Evolutionary conservation across 2,888 invertebrate species (phyloP).

Genomic region (Torymus auratus): DNA sequence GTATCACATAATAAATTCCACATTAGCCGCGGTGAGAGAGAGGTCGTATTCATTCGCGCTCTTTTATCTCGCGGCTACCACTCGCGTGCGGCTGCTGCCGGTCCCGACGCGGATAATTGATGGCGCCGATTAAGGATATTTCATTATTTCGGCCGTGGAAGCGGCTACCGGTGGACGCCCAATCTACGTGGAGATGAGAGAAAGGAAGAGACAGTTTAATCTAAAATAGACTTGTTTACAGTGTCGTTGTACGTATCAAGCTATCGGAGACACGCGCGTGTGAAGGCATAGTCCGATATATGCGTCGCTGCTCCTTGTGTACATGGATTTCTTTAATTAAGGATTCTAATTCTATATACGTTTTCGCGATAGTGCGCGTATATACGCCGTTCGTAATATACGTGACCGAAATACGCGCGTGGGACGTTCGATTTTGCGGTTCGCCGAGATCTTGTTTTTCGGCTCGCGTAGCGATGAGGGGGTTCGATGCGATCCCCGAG

Average conservation of each 20-base stretch:
- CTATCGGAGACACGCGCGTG: neutral
- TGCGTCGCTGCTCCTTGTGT: neutral
- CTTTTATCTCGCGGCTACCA: conserved; percentile 30
- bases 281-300: too few relatives aligned
- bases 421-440: too few relatives aligned
- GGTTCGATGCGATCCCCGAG: too few relatives aligned
- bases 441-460: too few relatives aligned
- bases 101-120: conserved; percentile 20
- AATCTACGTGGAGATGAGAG: neutral
- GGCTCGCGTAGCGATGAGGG: too few relatives aligned
- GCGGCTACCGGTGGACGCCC: neutral
- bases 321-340: conserved; percentile 39
- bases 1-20: conserved; percentile 44
- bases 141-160: conserved; percentile 30
- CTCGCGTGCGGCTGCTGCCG: neutral
- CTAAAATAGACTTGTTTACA: conserved; percentile 58
- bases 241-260: conserved; percentile 27
- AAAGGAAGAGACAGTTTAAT: conserved; percentile 12
- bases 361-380: conserved; percentile 26
- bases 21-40: neutral
- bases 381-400: neutral
- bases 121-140: conserved; percentile 41
- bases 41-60: conserved; percentile 21
- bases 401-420: too few relatives aligned
- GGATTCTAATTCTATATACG: conserved; percentile 18